These are phyloP conservation scores for Mamestra brassicae DNA, from an alignment of 2,888 invertebrate species.

Conservation along the genomic window DNA sequence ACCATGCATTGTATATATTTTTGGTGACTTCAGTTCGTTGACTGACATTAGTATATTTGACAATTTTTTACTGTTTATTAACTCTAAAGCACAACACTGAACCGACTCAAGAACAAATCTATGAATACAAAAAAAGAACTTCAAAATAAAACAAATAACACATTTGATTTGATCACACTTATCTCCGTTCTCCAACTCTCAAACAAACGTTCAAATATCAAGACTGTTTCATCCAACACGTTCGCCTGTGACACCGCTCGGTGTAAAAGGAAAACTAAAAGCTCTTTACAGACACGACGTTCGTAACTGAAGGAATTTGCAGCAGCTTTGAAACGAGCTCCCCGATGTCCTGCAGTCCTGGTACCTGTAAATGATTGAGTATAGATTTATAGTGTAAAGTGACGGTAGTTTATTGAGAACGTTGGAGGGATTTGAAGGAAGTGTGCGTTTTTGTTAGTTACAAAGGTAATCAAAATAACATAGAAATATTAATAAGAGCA, in stretches of 20 bases:
- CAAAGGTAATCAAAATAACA: neutral
- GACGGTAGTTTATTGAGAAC: neutral
- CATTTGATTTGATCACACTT: neutral
- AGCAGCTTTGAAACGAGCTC: constrained; percentile 45
- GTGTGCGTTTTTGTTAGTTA: neutral
- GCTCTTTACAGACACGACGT: constrained; percentile 52
- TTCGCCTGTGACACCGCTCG: constrained; percentile 39
- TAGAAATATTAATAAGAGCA: neutral
- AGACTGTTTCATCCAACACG: constrained; percentile 34
- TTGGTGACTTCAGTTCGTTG: neutral
- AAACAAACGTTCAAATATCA: constrained; percentile 27
- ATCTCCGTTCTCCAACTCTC: neutral
- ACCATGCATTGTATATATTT: neutral
- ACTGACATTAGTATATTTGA: too few relatives aligned
- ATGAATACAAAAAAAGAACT: too few relatives aligned
- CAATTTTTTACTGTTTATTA: too few relatives aligned
- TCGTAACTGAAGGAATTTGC: constrained; percentile 52
- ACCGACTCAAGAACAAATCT: too few relatives aligned
- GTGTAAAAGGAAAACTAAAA: constrained; percentile 61
- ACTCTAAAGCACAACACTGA: too few relatives aligned
- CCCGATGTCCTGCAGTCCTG: constrained; percentile 18
- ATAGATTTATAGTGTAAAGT: constrained; percentile 30
- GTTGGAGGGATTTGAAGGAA: neutral
- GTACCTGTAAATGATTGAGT: constrained; percentile 25
- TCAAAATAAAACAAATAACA: too few relatives aligned